phyloP scores from a whole-genome alignment of 2,888 invertebrate genomes.

The Nymphalis c-album region DNA sequence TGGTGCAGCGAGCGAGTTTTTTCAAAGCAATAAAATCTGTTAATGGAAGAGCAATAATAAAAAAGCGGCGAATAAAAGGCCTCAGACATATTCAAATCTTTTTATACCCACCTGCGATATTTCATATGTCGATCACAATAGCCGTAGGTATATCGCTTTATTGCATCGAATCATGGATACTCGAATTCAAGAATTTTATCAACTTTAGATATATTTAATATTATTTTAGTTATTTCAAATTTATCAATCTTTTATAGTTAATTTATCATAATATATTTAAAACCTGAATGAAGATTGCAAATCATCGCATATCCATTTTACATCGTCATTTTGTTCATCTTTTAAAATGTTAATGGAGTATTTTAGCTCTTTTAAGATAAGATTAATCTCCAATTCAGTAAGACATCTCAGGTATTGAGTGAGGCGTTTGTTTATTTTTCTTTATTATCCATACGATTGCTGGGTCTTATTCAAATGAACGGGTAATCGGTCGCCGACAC shows the following conservation, averaged over 20 bases:
- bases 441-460: conserved; percentile 43
- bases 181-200: conserved; percentile 3
- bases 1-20: conserved; percentile 63
- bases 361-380: conserved; percentile 37
- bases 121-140: conserved; percentile 54
- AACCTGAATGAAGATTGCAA: conserved; percentile 12
- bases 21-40: conserved; percentile 62
- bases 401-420: conserved; percentile 32
- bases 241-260: not conserved
- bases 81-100: conserved; percentile 59
- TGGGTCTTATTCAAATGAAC: conserved; percentile 64
- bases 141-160: conserved; percentile 52
- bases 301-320: conserved; percentile 24
- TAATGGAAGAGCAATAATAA: conserved; percentile 74
- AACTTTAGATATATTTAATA: not conserved
- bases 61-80: conserved; percentile 59
- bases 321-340: conserved; percentile 23
- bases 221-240: not conserved
- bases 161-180: conserved; percentile 38
- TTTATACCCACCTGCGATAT: conserved; percentile 53
- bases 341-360: conserved; percentile 35
- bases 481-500: conserved; percentile 35
- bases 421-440: conserved; percentile 35
- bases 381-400: conserved; percentile 34
- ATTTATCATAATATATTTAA: conserved; percentile 4